Base-by-base conservation (phyloP, 2,797 vertebrate genomes). In the Dendrocincla fuliginosa region DNA sequence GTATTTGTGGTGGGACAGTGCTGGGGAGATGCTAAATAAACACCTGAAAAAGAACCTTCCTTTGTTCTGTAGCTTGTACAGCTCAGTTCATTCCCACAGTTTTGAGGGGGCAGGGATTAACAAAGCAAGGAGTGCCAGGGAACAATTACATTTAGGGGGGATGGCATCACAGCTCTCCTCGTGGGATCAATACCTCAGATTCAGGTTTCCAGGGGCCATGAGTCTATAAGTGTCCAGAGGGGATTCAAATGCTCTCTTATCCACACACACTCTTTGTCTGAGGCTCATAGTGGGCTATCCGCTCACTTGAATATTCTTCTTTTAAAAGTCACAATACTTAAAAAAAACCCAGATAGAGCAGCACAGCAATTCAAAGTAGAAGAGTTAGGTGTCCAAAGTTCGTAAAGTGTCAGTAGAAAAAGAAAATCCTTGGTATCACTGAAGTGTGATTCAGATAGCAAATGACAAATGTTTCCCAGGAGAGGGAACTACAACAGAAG, bases 61-160 rank as follows among this genome's bases (percentile, higher is more conserved):
- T 33, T 78, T 71, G 12, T 16, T 84, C 56, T 0, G 0, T 6
- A 46, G 32, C 13, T 33, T 42, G n/a, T 49, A 55, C 24, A 4
- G 2, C 22, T 49, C 71, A 32, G 23, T 13, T 87, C 10, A 41
- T 71, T 93, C 28, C 64, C 39, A 67, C 13, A 35, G 33, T 79
- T 84, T 82, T 56, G 74, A 77, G n/a, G 39, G 86, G 68, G 28
- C 15, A 16, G 17, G 18, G 32, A 60, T 88, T 68, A 57, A 46
- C 4, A 28, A 19, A 6, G 13, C 19, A 65, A 75, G 46, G 39
- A 70, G 37, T 1, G 1, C 11, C 25, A 8, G 39, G 42, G 5
- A 59, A 5, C n/a, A 19, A 18, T 6, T 42, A 32, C 5, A 3
- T 55, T 87, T 79, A 7, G 20, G 16, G 17, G 10, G 19, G 15